Evolutionary conservation across 2,797 vertebrate genomes (phyloP), one percentile per base, ranked within the genome.

Genomic region (Mycteria americana): DNA sequence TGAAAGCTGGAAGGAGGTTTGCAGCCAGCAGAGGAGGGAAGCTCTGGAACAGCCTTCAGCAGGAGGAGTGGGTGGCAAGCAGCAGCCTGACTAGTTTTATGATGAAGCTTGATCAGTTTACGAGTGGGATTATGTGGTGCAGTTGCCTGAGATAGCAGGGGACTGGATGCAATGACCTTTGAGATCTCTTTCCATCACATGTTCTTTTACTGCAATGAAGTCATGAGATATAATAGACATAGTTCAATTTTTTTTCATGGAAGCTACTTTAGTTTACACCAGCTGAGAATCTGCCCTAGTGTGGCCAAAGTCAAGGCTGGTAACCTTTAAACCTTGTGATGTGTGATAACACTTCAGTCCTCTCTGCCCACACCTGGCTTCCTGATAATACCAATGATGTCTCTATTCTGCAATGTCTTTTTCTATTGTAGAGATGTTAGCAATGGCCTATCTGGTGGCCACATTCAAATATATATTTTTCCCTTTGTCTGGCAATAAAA

Each of bases 401-500:
- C 94, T 97, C 88, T 93, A 37, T 92, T 76, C 92, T 85, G 54
- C 73, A 62, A 17, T 48, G 46, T 27, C 92, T 91, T 94, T 87
- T 72, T 84, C 82, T 75, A 56, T 85, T 88, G 75, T 13, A 30
- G 73, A 84, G 82, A 63, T 84, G 92, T 81, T 73, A 91, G 89
- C 87, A 89, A 73, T 59, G 85, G 84, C 81, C 86, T 93, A 9
- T 81, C 68, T 91, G 54, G 59, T 79, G 74, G 65, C 48, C 93
- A 69, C 92, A 86, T 93, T 95, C 96, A 96, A 93, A 97, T 86
- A 96, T 87, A 78, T 76, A 81, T 94, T 92, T 95, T 84, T 82
- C 43, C 59, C 43, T 96, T 96, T 96, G 94, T 97, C 93, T 93
- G 91, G 69, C 59, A 88, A 92, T 94, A 96, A 96, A 96, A 91